These are phyloP conservation scores for Magallana gigas DNA, from an alignment of 1,140 invertebrate species.

Conservation along the genomic window DNA sequence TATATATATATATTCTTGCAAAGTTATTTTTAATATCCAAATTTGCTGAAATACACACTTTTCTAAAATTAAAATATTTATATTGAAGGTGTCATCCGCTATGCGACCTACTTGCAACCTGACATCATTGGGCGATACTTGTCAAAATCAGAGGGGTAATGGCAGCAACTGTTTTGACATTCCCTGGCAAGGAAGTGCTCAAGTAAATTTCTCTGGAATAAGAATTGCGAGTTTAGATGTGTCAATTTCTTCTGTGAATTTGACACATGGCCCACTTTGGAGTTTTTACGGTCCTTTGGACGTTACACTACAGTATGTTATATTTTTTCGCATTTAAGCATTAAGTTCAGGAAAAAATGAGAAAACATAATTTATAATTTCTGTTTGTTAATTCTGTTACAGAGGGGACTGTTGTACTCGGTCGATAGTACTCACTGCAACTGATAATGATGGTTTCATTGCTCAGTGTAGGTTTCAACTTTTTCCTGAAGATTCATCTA, in stretches of 20 bases:
- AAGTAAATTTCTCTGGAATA: neutral
- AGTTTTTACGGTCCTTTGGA: neutral
- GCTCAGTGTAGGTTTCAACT: conserved; percentile 14
- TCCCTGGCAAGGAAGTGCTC: neutral
- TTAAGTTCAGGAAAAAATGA: too few relatives aligned
- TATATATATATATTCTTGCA: too few relatives aligned
- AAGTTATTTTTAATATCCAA: too few relatives aligned
- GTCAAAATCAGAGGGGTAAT: neutral
- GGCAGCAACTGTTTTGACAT: neutral
- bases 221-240: neutral
- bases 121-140: neutral
- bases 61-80: neutral
- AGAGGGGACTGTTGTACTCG: conserved; percentile 30
- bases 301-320: neutral
- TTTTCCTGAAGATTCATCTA: neutral
- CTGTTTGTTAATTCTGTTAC: neutral
- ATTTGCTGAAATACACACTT: too few relatives aligned
- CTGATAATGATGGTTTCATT: conserved; percentile 35
- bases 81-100: neutral
- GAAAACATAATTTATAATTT: neutral
- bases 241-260: neutral
- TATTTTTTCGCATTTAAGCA: too few relatives aligned
- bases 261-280: neutral
- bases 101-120: neutral
- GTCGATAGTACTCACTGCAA: neutral